These are phyloP conservation scores for Acanthosoma haemorrhoidale DNA, from an alignment of 2,888 invertebrate species.

Conservation along the genomic window DNA sequence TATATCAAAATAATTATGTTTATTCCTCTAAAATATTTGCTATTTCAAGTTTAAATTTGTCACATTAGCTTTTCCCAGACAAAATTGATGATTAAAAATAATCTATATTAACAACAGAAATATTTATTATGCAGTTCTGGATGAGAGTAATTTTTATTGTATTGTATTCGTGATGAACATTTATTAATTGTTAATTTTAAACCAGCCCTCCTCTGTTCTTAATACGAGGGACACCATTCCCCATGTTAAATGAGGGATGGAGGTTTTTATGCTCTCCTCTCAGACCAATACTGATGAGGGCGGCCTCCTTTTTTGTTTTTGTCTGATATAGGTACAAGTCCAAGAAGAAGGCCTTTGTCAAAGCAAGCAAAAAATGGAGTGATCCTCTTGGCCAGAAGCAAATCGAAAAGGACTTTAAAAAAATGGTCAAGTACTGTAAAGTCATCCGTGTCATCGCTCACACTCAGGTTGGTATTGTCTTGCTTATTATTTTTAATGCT, in stretches of 20 bases:
- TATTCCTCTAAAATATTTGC: too few relatives aligned
- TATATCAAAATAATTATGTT: too few relatives aligned
- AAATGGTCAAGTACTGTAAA: slow-evolving; percentile 97
- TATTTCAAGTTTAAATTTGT: too few relatives aligned
- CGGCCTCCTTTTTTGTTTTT: slow-evolving; percentile 24
- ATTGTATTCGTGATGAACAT: too few relatives aligned
- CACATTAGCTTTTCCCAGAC: too few relatives aligned
- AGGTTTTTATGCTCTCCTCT: slow-evolving; percentile 32
- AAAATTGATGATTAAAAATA: too few relatives aligned
- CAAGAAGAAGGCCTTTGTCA: slow-evolving; percentile 99
- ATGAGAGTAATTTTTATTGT: too few relatives aligned
- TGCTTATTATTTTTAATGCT: neutral
- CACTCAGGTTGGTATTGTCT: slow-evolving; percentile 69
- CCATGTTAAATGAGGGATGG: neutral
- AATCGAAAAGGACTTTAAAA: slow-evolving; percentile 93
- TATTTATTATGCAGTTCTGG: too few relatives aligned
- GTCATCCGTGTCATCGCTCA: slow-evolving; percentile 94
- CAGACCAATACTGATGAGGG: slow-evolving; percentile 34
- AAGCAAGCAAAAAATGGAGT: slow-evolving; percentile 97
- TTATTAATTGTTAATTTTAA: neutral
- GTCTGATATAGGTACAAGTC: slow-evolving; percentile 83
- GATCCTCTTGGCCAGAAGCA: slow-evolving; percentile 94
- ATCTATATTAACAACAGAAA: too few relatives aligned
- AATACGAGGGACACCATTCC: neutral
- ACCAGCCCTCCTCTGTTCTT: slow-evolving; percentile 22